Evolutionary conservation across 2,888 invertebrate genomes (phyloP).

Genomic region (Drosophila neotestacea): DNA sequence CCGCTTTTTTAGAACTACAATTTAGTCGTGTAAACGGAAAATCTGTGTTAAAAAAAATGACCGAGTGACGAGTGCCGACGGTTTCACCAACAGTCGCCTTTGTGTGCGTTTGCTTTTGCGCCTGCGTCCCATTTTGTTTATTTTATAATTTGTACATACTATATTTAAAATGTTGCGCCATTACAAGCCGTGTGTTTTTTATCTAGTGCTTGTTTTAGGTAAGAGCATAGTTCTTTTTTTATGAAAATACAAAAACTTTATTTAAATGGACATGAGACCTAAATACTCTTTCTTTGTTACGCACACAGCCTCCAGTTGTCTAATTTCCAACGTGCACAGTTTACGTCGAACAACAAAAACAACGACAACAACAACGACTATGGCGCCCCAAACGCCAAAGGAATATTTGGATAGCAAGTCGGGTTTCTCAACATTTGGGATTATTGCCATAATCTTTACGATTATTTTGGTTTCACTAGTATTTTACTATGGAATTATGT

Average conservation of each 20-base stretch:
- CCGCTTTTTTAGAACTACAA: too few relatives aligned
- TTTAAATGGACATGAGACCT: background rate
- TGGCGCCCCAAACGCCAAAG: slow-evolving; percentile 79
- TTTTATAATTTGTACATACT: slow-evolving; percentile 16
- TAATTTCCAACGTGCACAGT: slow-evolving; percentile 50
- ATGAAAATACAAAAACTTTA: background rate
- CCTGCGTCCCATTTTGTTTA: slow-evolving; percentile 52
- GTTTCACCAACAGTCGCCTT: slow-evolving; percentile 17
- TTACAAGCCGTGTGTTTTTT: slow-evolving; percentile 41
- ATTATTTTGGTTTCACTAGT: slow-evolving; percentile 83
- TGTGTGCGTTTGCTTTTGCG: slow-evolving; percentile 40
- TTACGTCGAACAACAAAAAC: slow-evolving; percentile 51
- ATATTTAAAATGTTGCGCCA: slow-evolving; percentile 59
- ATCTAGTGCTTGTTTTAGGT: slow-evolving; percentile 65
- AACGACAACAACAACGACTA: slow-evolving; percentile 52
- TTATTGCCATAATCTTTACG: slow-evolving; percentile 85
- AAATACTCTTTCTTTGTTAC: slow-evolving; percentile 1
- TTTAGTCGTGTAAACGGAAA: too few relatives aligned
- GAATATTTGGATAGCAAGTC: slow-evolving; percentile 82
- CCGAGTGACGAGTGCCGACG: too few relatives aligned
- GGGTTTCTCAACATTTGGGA: slow-evolving; percentile 88
- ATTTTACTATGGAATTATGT: slow-evolving; percentile 88
- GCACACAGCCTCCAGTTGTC: slow-evolving; percentile 57
- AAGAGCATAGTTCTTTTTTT: slow-evolving; percentile 9
- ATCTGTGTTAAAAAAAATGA: too few relatives aligned